A percentile compares a stretch with the other conserved stretches of the same genome.
These are phyloP conservation scores for Chiloscyllium plagiosum DNA, from an alignment of 2,113 vertebrate species.

Conservation along the genomic window DNA sequence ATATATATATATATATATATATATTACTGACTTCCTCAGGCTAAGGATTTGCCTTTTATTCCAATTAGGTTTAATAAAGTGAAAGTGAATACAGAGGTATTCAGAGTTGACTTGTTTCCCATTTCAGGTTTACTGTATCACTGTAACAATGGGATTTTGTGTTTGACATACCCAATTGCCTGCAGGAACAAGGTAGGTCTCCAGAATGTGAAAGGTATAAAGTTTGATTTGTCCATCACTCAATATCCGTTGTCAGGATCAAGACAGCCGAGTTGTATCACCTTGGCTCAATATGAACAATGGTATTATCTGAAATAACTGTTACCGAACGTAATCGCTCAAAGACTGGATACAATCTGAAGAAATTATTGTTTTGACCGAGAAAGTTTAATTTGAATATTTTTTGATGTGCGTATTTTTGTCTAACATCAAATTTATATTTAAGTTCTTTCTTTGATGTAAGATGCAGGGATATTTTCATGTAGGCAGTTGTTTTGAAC, in stretches of 20 bases:
- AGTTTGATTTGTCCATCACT: slow-evolving; percentile 11
- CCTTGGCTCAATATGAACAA: not conserved
- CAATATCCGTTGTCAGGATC: not conserved
- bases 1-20: not conserved
- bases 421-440: not conserved
- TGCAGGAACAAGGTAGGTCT: not conserved
- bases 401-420: not conserved
- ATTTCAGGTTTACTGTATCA: not conserved
- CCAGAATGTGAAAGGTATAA: not conserved
- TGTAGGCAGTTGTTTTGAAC: not conserved
- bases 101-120: not conserved
- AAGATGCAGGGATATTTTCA: not conserved
- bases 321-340: not conserved
- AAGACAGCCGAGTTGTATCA: not conserved
- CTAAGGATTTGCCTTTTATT: not conserved
- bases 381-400: not conserved
- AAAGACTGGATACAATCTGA: not conserved
- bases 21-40: not conserved
- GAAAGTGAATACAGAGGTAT: not conserved
- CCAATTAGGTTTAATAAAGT: not conserved
- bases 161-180: not conserved
- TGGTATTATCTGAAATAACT: not conserved
- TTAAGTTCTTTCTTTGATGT: not conserved
- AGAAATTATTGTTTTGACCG: not conserved
- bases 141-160: not conserved